These are phyloP conservation scores for Rhinatrema bivittatum DNA, from an alignment of 2,797 vertebrate genomes.

Conservation along the genomic window DNA sequence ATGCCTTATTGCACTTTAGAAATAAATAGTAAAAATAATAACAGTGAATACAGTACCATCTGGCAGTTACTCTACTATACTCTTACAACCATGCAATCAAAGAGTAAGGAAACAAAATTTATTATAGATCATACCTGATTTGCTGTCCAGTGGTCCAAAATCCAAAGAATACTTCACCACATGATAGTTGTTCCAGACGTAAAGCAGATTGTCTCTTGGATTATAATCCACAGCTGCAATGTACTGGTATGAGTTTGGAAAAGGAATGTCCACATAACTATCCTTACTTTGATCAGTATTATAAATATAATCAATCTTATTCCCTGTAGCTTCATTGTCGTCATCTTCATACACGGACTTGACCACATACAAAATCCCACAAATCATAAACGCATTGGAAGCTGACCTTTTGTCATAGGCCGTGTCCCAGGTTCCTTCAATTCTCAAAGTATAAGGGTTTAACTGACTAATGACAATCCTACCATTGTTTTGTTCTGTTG, in stretches of 20 bases:
- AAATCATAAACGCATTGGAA: slow-evolving; percentile 97
- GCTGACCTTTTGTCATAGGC: slow-evolving; percentile 95
- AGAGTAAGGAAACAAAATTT: too few relatives aligned
- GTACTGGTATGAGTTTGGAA: slow-evolving; percentile 97
- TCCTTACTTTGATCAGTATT: slow-evolving; percentile 95
- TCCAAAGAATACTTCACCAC: slow-evolving; percentile 96
- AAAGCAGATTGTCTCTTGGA: slow-evolving; percentile 94
- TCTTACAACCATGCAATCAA: too few relatives aligned
- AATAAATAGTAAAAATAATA: too few relatives aligned
- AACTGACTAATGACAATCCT: slow-evolving; percentile 94
- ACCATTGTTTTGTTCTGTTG: slow-evolving; percentile 96
- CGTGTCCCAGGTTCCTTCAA: slow-evolving; percentile 96
- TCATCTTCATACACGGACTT: slow-evolving; percentile 97
- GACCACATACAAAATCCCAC: slow-evolving; percentile 94
- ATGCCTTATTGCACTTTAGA: too few relatives aligned
- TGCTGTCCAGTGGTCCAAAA: slow-evolving; percentile 86
- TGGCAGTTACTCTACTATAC: too few relatives aligned
- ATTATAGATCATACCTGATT: slow-evolving; percentile 71
- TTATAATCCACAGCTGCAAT: slow-evolving; percentile 99
- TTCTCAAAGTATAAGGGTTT: slow-evolving; percentile 90
- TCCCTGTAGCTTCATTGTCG: slow-evolving; percentile 95
- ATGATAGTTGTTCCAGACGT: slow-evolving; percentile 98
- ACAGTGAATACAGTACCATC: too few relatives aligned
- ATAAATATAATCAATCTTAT: slow-evolving; percentile 98
- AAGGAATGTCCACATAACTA: slow-evolving; percentile 86